phyloP scores from a whole-genome alignment of 2,797 vertebrate genomes.

The Pangasius mekongensis region DNA sequence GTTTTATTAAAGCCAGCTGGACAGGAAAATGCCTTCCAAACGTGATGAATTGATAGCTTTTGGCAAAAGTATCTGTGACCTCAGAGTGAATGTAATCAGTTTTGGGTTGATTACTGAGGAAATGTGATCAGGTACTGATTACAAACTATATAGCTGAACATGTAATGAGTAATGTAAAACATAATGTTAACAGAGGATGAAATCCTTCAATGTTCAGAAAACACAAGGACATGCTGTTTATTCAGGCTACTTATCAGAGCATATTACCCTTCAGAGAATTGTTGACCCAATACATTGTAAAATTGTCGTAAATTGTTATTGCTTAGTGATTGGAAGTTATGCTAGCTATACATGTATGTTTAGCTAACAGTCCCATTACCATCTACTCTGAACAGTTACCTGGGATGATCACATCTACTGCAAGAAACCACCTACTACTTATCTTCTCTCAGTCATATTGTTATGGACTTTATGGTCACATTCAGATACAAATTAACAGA shows the following conservation, averaged over 20 bases:
- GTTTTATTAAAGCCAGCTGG: not conserved
- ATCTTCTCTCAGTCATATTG: not conserved
- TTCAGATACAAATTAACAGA: not conserved
- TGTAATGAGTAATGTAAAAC: not conserved
- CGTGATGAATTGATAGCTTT: not conserved
- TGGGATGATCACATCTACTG: not conserved
- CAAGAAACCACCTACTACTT: not conserved
- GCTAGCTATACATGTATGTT: not conserved
- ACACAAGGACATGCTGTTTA: not conserved
- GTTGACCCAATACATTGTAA: not conserved
- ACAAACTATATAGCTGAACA: not conserved
- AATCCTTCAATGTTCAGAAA: not conserved
- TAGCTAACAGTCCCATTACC: not conserved
- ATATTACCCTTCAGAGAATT: not conserved
- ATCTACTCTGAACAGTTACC: not conserved
- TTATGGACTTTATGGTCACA: not conserved
- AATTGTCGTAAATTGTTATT: not conserved
- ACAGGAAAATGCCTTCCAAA: constrained; percentile 11
- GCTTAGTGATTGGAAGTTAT: not conserved
- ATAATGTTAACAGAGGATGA: not conserved
- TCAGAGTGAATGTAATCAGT: not conserved
- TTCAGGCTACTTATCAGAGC: not conserved
- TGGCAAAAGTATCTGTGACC: constrained; percentile 5
- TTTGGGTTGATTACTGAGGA: not conserved
- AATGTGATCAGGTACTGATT: not conserved